A percentile compares a stretch with the other conserved stretches of the same genome.
Evolutionary conservation across 2,113 vertebrate genomes (phyloP).

Genomic region (Hippoglossus stenolepis): DNA sequence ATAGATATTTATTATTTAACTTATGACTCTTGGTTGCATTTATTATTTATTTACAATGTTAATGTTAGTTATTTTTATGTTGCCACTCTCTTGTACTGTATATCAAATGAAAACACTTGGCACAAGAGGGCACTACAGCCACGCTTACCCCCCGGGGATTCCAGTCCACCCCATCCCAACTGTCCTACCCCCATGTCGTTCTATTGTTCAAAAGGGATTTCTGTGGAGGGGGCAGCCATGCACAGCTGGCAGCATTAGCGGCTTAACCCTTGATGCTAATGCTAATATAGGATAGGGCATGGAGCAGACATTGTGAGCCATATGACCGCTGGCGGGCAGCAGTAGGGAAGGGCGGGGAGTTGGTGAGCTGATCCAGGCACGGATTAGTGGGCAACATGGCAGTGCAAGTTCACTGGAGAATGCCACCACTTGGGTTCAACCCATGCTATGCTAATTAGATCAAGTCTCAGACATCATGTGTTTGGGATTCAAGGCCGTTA

Average conservation of each 20-base stretch:
- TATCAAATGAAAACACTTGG: conserved; percentile 53
- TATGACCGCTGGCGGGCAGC: conserved; percentile 44
- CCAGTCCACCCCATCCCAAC: conserved; percentile 46
- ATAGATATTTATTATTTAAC: neutral
- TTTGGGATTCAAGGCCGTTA: conserved; percentile 29
- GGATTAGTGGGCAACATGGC: conserved; percentile 62
- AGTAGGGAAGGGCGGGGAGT: conserved; percentile 18
- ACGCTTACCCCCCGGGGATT: conserved; percentile 69
- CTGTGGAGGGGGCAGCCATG: conserved; percentile 43
- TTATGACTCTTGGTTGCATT: neutral
- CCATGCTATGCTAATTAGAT: conserved; percentile 47
- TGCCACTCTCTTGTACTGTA: neutral
- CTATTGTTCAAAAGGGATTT: conserved; percentile 63
- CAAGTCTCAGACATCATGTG: conserved; percentile 12
- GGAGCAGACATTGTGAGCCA: conserved; percentile 63
- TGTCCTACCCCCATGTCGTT: conserved; percentile 39
- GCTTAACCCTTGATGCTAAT: conserved; percentile 75
- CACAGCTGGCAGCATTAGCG: conserved; percentile 79
- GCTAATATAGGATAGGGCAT: conserved; percentile 69
- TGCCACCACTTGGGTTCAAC: conserved; percentile 48
- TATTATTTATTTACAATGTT: neutral
- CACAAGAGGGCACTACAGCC: conserved; percentile 82
- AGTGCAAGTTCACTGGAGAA: conserved; percentile 32
- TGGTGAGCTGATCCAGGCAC: conserved; percentile 42
- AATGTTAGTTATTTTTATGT: neutral